phyloP scores from a whole-genome alignment of 2,797 vertebrate species.

The Sylvilagus floridanus region DNA sequence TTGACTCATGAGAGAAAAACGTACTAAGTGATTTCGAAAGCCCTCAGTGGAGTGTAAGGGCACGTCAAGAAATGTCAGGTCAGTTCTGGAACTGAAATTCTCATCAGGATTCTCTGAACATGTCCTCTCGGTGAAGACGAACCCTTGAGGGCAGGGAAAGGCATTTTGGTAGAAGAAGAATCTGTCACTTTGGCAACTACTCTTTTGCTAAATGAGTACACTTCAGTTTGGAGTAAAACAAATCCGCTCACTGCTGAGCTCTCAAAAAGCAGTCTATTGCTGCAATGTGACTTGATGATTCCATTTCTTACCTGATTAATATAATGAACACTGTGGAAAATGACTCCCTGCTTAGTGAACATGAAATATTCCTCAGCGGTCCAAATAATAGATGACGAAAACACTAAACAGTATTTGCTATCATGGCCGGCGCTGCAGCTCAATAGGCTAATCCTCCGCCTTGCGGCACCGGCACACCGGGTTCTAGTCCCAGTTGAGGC shows the following conservation, averaged over 20 bases:
- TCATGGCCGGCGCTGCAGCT: too few relatives aligned
- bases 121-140: not conserved
- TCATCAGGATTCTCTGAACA: not conserved
- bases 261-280: not conserved
- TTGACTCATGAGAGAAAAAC: not conserved
- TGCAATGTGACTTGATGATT: not conserved
- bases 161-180: not conserved
- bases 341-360: not conserved
- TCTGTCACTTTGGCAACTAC: not conserved
- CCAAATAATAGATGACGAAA: not conserved
- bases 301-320: slow-evolving; percentile 11
- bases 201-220: not conserved
- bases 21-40: not conserved
- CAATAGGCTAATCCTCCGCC: too few relatives aligned
- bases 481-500: too few relatives aligned
- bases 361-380: not conserved
- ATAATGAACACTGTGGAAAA: not conserved
- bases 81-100: not conserved
- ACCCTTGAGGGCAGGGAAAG: not conserved
- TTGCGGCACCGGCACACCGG: too few relatives aligned
- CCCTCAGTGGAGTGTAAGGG: not conserved
- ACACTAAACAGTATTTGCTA: not conserved
- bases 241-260: not conserved
- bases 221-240: not conserved
- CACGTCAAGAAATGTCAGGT: not conserved